Evolutionary conservation across 2,888 invertebrate species (phyloP), one percentile per base, ranked within the genome.

Genomic region (Electrophaes corylata): DNA sequence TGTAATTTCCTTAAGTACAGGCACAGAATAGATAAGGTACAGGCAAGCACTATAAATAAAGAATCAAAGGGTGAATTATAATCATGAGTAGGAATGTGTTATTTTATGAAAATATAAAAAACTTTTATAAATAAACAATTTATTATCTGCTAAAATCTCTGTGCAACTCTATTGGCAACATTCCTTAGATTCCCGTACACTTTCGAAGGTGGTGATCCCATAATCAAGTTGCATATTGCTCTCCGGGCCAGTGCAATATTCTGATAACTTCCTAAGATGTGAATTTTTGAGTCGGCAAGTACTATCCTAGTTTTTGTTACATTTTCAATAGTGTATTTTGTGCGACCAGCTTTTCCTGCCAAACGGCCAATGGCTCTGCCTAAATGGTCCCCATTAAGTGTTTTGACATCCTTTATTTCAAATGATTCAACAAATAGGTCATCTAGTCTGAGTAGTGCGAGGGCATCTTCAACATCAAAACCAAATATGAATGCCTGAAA

Each of bases 311-410:
- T 99, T 92, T 98, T 99, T 0, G 99, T 99, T 0, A 97, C 98
- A 86, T 99, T 99, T 92, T 99, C 99, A 73, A 99, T 99, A 0
- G 99, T 98, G 79, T 97, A 98, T 83, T 99, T 99, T 0, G 99
- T 99, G 62, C 98, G 94, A 19, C 99, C 99, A 18, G 98, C 97
- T 91, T 99, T 99, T 0, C 99, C 99, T 1, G 99, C 99, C 35
- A 99, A 91, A 56, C 99, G 93, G n/a, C 98, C 99, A 69, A 99
- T 97, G 0, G 99, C 99, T 76, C 99, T 93, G 14, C 98, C 96
- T 70, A 98, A 93, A 83, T 99, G 99, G 82, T 99, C 99, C 2
- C 99, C 99, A 81, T 97, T 96, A 45, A 99, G 85, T 1, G 97
- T 97, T 85, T 98, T 99, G 0, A 99, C 98, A 88, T 99, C 99